Evolutionary conservation across 1,140 invertebrate species (phyloP), one percentile per base, ranked within the genome.

Genomic region (Plutomurus gul): DNA sequence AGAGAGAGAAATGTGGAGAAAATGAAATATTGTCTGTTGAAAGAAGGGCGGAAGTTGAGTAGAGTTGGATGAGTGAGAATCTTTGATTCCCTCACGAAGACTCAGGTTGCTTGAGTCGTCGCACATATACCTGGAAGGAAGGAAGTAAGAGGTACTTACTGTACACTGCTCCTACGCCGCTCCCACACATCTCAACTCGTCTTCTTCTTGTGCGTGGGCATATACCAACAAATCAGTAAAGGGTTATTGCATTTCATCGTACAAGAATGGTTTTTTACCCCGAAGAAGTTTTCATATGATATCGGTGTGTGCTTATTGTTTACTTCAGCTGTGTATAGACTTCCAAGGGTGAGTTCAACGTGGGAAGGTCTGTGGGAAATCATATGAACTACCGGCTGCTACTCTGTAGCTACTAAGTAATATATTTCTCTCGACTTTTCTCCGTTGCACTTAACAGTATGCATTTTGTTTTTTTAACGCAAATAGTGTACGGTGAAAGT

Each of bases 121-220:
- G n/a, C n/a, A n/a, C n/a, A 70, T n/a, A 70, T 40, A 46, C 36
- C 37, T 40, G 70, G 25, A 46, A 73, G 70, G 70, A 37, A 73
- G 70, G 20, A 46, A 73, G 70, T 73, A 20, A 73, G 36, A 39
- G 16, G 51, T 27, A 13, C 18, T 33, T 33, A n/a, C 37, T 39
- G 16, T 47, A 18, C 46, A 47, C 46, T 47, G n/a, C n/a, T 47
- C 20, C 46, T 47, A 47, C 46, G n/a, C 20, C 3, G 20, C 46
- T 47, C 6, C 13, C 37, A 46, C 10, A 46, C 6, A n/a, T n/a
- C n/a, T n/a, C n/a, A n/a, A n/a, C 0, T 51, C 13, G 47, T 22
- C 18, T 51, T 51, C 47, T 22, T 51, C 4, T n/a, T n/a, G n/a
- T n/a, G n/a, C n/a, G n/a, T n/a, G n/a, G n/a, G n/a, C n/a, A n/a